Conservation (phyloP, 2,888 invertebrate species). For the Prosopocoilus inquinatus region DNA sequence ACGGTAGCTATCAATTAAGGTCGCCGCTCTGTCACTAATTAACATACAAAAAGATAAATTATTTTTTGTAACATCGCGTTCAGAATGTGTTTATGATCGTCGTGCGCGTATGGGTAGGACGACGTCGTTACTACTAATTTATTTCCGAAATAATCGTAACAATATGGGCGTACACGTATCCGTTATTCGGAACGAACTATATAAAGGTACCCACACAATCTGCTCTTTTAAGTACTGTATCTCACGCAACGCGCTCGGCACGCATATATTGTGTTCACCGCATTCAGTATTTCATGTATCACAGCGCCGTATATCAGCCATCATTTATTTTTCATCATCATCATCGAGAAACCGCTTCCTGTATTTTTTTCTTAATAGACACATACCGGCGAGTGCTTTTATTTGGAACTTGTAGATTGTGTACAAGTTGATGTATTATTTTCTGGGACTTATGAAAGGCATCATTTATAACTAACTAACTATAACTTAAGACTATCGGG, state of each 20-base stretch:
- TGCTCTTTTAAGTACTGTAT: conserved; percentile 17
- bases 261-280: conserved; percentile 18
- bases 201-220: background rate
- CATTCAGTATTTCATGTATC: conserved; percentile 19
- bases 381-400: background rate
- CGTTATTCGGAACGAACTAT: too few relatives aligned
- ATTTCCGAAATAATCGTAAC: too few relatives aligned
- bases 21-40: conserved; percentile 22
- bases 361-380: conserved; percentile 19
- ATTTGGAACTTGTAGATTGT: too few relatives aligned
- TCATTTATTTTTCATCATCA: conserved; percentile 24
- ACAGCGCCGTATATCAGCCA: conserved; percentile 18
- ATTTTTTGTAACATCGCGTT: conserved; percentile 19
- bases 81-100: conserved; percentile 12
- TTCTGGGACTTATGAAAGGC: too few relatives aligned
- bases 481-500: too few relatives aligned
- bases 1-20: conserved; percentile 24
- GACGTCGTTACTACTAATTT: background rate
- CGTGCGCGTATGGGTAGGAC: conserved; percentile 7
- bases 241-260: conserved; percentile 20
- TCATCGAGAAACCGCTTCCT: conserved; percentile 22
- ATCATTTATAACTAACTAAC: too few relatives aligned
- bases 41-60: conserved; percentile 20
- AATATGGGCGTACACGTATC: too few relatives aligned
- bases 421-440: too few relatives aligned